Percentiles rank a stretch among this genome's conserved stretches.
Evolutionary conservation across 2,113 vertebrate species (phyloP).

Genomic region (Dasyurus viverrinus): DNA sequence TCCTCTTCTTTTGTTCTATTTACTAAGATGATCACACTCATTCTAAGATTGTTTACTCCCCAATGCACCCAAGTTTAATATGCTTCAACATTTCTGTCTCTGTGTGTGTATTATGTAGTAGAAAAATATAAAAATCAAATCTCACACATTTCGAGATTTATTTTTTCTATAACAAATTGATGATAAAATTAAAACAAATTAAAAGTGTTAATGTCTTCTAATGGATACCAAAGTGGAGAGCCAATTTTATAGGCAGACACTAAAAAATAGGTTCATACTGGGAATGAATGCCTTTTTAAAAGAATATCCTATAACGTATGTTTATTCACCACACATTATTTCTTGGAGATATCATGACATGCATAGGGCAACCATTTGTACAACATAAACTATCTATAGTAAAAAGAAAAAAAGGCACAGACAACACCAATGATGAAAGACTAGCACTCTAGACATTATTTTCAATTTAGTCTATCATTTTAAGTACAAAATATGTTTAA

Average conservation of each 20-base stretch:
- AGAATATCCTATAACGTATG: no score
- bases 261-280: background rate
- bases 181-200: constrained; percentile 5
- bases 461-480: constrained; percentile 39
- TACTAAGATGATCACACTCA: no score
- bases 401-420: constrained; percentile 16
- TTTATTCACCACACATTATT: background rate
- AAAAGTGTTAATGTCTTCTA: background rate
- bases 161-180: background rate
- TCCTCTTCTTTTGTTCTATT: no score
- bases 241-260: background rate
- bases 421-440: background rate
- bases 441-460: background rate
- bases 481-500: constrained; percentile 28
- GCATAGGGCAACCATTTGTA: background rate
- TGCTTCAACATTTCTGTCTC: no score
- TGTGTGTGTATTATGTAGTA: no score
- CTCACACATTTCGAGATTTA: background rate
- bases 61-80: no score
- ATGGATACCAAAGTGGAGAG: background rate
- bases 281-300: background rate
- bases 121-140: no score
- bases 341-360: background rate
- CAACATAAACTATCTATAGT: background rate
- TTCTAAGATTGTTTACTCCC: no score